Evolutionary conservation across 92 coral and sea anemone species (phyloP).

Genomic region (Palythoa caribaeorum): DNA sequence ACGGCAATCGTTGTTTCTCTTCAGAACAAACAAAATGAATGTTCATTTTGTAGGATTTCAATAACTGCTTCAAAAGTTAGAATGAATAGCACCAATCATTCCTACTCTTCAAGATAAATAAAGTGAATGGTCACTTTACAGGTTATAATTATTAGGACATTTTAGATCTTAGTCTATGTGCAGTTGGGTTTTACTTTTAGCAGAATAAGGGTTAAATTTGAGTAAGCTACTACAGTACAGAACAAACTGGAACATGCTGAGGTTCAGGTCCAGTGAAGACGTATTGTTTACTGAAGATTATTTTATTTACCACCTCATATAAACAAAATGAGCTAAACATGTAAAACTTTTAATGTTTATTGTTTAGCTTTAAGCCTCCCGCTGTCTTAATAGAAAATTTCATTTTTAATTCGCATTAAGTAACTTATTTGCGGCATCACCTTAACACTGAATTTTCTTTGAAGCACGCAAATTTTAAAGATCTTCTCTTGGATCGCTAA

Average conservation of each 20-base stretch:
- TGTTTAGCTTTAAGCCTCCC: conserved; percentile 9
- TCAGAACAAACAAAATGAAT: no score
- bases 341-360: conserved; percentile 5
- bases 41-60: no score
- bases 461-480: conserved; percentile 23
- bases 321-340: conserved; percentile 8
- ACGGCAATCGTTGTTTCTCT: no score
- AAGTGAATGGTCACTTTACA: no score
- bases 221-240: neutral
- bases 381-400: conserved; percentile 15
- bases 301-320: neutral
- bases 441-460: neutral
- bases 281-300: conserved; percentile 13
- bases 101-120: no score
- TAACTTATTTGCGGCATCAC: neutral
- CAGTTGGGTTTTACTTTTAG: no score
- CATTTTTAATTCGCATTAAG: conserved; percentile 13
- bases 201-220: no score
- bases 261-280: conserved; percentile 15
- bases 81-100: no score
- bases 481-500: neutral
- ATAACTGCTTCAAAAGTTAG: no score
- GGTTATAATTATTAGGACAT: no score
- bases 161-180: no score
- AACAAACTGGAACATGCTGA: neutral